Evolutionary conservation across 2,888 invertebrate genomes (phyloP), one percentile per base, ranked within the genome.

Genomic region (Dicranocentrus wangi): DNA sequence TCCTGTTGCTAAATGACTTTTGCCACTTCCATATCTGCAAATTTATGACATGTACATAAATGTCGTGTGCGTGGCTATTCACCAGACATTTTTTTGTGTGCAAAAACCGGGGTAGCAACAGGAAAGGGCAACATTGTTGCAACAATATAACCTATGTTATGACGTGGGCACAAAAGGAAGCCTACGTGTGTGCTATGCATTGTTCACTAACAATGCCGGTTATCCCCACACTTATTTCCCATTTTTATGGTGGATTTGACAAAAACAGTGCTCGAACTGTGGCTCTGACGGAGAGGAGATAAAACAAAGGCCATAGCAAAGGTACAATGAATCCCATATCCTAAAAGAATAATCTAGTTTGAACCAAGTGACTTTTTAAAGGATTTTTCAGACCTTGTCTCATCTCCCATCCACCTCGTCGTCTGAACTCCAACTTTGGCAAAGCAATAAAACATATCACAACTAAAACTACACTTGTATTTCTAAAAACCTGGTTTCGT

Each of bases 261-360:
- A 32, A 3, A 32, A n/a, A n/a, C n/a, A n/a, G n/a, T n/a, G n/a
- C n/a, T n/a, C n/a, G n/a, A n/a, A n/a, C n/a, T n/a, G n/a, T n/a
- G n/a, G n/a, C n/a, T n/a, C n/a, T 70, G 70, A 70, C 70, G 58
- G n/a, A 70, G 68, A 68, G 60, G 25, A 60, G 60, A 60, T 28
- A 71, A 25, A 71, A 43, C n/a, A 60, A 43, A 61, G 60, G 71
- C 25, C 61, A 47, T 60, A 47, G 42, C 21, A 21, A 19, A 23
- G 27, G 27, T 47, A 63, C 39, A n/a, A n/a, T n/a, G n/a, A n/a
- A n/a, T n/a, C 51, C 8, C 19, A 17, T 19, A 51, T 51, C 51
- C 19, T 32, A 7, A 19, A 19, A 58, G n/a, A 39, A 47, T 61
- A 71, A 25, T 60, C 60, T 70, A 58, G 58, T 70, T 70, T 71